phyloP scores from a whole-genome alignment of 2,888 invertebrate genomes.

The Thelaira solivaga region DNA sequence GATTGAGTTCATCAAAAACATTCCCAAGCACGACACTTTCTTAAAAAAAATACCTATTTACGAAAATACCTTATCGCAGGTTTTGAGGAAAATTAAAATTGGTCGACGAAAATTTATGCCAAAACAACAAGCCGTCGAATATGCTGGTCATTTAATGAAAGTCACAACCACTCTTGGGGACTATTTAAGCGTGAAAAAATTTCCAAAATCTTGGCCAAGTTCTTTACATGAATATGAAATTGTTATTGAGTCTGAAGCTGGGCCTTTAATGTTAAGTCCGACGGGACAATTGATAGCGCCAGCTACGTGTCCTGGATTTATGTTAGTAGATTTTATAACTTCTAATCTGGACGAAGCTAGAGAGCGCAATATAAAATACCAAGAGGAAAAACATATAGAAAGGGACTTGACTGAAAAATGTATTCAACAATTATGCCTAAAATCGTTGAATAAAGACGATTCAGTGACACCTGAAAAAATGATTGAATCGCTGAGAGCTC shows the following conservation, averaged over 20 bases:
- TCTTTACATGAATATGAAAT: conserved; percentile 82
- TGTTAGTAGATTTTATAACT: conserved; percentile 89
- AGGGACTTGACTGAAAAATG: conserved; percentile 84
- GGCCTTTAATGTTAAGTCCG: conserved; percentile 94
- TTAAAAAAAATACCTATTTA: conserved; percentile 87
- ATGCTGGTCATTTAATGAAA: conserved; percentile 89
- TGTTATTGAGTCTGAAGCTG: conserved; percentile 86
- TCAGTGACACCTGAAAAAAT: conserved; percentile 92
- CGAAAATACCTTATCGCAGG: conserved; percentile 89
- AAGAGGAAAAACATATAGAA: conserved; percentile 88
- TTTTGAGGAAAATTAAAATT: conserved; percentile 89
- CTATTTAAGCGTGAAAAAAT: conserved; percentile 82
- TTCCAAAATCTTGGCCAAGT: conserved; percentile 85
- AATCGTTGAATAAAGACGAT: conserved; percentile 91
- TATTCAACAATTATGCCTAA: conserved; percentile 82
- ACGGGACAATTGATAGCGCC: conserved; percentile 96
- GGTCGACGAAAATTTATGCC: conserved; percentile 94
- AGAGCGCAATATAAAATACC: conserved; percentile 79
- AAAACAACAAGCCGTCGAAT: conserved; percentile 90
- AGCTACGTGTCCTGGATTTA: conserved; percentile 91
- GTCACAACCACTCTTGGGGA: conserved; percentile 91
- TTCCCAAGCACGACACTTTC: conserved; percentile 85
- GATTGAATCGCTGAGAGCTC: conserved; percentile 88
- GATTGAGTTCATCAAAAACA: conserved; percentile 92
- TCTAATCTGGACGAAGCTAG: conserved; percentile 87